Conservation (phyloP, 2,888 invertebrate genomes). For the Drosophila austrosaltans region DNA sequence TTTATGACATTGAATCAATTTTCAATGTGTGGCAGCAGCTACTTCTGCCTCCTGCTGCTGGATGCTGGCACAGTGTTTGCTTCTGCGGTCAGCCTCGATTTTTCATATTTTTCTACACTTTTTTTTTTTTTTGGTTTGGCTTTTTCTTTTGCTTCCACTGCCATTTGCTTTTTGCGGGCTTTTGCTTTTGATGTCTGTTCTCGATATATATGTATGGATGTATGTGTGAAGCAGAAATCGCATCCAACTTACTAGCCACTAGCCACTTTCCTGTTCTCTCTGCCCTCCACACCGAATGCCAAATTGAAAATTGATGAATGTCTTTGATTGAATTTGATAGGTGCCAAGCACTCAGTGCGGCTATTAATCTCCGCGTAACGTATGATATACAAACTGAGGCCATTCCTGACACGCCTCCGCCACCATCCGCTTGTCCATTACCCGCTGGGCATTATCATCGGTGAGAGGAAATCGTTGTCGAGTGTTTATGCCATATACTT, state of each 20-base stretch:
- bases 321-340: conserved; percentile 78
- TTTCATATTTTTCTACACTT: conserved; percentile 69
- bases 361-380: conserved; percentile 76
- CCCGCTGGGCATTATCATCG: conserved; percentile 1
- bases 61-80: conserved; percentile 38
- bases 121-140: conserved; percentile 35
- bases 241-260: conserved; percentile 54
- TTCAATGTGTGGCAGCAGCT: conserved; percentile 35
- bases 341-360: conserved; percentile 77
- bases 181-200: conserved; percentile 68
- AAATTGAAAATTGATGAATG: conserved; percentile 80
- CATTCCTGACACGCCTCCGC: background rate
- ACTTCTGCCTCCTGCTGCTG: conserved; percentile 3
- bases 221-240: conserved; percentile 34
- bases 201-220: conserved; percentile 42
- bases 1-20: conserved; percentile 79
- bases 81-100: conserved; percentile 70
- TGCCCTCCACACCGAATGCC: conserved; percentile 55
- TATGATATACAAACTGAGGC: conserved; percentile 60
- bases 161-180: conserved; percentile 39
- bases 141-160: conserved; percentile 38
- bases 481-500: conserved; percentile 24
- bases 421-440: background rate
- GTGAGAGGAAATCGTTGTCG: conserved; percentile 18
- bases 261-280: conserved; percentile 4